Base-by-base conservation (phyloP, 2,888 invertebrate species). In the Trichacis sp. region DNA sequence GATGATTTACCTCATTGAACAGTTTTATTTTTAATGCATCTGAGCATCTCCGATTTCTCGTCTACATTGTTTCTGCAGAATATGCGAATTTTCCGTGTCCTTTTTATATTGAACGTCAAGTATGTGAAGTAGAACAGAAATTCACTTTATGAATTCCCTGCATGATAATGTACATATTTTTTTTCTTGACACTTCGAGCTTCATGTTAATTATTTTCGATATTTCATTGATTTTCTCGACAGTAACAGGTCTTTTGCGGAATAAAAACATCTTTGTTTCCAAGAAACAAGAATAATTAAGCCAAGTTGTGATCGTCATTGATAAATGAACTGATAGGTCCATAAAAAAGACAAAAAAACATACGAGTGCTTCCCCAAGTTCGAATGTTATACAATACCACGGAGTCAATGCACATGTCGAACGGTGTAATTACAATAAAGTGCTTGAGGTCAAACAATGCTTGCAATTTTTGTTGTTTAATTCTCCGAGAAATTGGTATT, bases 1-100 rank as follows among this genome's bases (percentile, higher is more conserved):
- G 63, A 63, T 51, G 53, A 60, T 59, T 60, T 45, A 49, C 24
- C 50, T 62, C 66, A 45, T 50, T 58, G 59, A 40, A 9, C 15
- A n/a, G 12, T 45, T 45, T 45, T 45, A 45, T 20, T 19, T 45
- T 4, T 18, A 20, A 45, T 20, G 11, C 45, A n/a, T n/a, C n/a
- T n/a, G n/a, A n/a, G n/a, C n/a, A 40, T 15, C 14, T 12, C 2
- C 12, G 15, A 40, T 40, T 40, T 40, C 40, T 40, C 8, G n/a
- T n/a, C n/a, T n/a, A n/a, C 8, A 40, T 5, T 15, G 40, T 40
- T 9, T 12, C 40, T 4, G 9, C 14, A 12, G 4, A 15, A 5
- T 14, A 40, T 40, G 14, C n/a, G n/a, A n/a, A n/a, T 40, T 40
- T 40, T 40, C 40, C 40, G 9, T 8, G 4, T 9, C 11, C 2